Base-by-base conservation (phyloP, 2,113 vertebrate species). In the Aleadryas rufinucha region DNA sequence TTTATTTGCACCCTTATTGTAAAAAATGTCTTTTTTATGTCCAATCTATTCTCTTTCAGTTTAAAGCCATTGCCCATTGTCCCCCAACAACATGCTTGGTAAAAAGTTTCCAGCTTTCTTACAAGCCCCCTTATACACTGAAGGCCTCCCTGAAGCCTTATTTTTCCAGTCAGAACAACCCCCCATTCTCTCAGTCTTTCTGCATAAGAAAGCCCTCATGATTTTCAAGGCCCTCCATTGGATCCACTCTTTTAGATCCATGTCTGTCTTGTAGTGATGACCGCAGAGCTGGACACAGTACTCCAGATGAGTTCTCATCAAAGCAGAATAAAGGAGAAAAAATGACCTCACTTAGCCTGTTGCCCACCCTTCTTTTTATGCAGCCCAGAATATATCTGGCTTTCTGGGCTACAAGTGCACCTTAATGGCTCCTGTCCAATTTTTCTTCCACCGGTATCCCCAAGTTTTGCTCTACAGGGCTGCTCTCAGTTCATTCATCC, bases 231-330 rank as follows among this genome's bases (percentile, higher is more conserved):
- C 10, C 20, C 15, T 74, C 11, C 6, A 74, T 54, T 53, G 10
- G 23, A n/a, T 21, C 15, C 0, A 1, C 17, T 42, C 3, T 10
- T 19, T 33, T 7, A 49, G 4, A 16, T 39, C 6, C 9, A 4
- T 35, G 19, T 20, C 33, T 26, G 23, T 44, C 27, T 54, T 47
- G 11, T 35, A 21, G 9, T 61, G 19, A 31, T 45, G 14, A 37
- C 10, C 2, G 5, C 56, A 69, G 31, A 53, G 14, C 1, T 49
- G 31, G 17, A 53, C 3, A 14, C 33, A 61, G 5, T 20, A 61
- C 7, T 50, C 41, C 35, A 41, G 30, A 4, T 9, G 3, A 3
- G 4, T 16, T 71, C 41, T 82, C 10, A n/a, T 15, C 5, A 66
- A 41, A 66, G 9, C 13, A 30, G n/a, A 66, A 66, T n/a, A 68